These are phyloP conservation scores for Eublepharis macularius DNA, from an alignment of 2,113 vertebrate species.

Conservation along the genomic window DNA sequence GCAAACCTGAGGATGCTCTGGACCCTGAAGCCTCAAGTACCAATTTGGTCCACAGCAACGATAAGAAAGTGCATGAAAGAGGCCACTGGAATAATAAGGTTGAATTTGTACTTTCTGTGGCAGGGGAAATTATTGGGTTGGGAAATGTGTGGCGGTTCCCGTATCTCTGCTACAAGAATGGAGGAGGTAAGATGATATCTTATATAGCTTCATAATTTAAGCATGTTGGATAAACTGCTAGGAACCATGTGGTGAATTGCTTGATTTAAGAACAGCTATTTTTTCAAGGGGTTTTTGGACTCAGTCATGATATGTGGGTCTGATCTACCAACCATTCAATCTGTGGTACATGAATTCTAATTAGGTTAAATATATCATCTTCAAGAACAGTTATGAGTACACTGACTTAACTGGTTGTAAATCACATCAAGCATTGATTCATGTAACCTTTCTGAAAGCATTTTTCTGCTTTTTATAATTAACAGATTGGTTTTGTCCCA, in stretches of 20 bases:
- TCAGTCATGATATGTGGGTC: neutral
- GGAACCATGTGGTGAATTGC: neutral
- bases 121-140: slow-evolving; percentile 97
- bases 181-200: slow-evolving; percentile 87
- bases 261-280: neutral
- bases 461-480: neutral
- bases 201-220: slow-evolving; percentile 17
- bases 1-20: slow-evolving; percentile 90
- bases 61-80: slow-evolving; percentile 90
- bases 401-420: neutral
- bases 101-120: slow-evolving; percentile 97
- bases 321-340: neutral
- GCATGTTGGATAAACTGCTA: neutral
- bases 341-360: neutral
- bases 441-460: neutral
- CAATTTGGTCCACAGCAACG: slow-evolving; percentile 78
- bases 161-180: slow-evolving; percentile 99
- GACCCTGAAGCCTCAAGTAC: slow-evolving; percentile 86
- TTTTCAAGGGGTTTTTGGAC: neutral
- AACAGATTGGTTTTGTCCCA: neutral
- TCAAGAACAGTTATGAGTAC: neutral
- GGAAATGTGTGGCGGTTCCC: slow-evolving; percentile 99
- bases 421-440: too few species aligned
- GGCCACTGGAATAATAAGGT: slow-evolving; percentile 99
- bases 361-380: neutral